Conservation (phyloP, 2,113 vertebrate genomes). For the Sylvietta virens region DNA sequence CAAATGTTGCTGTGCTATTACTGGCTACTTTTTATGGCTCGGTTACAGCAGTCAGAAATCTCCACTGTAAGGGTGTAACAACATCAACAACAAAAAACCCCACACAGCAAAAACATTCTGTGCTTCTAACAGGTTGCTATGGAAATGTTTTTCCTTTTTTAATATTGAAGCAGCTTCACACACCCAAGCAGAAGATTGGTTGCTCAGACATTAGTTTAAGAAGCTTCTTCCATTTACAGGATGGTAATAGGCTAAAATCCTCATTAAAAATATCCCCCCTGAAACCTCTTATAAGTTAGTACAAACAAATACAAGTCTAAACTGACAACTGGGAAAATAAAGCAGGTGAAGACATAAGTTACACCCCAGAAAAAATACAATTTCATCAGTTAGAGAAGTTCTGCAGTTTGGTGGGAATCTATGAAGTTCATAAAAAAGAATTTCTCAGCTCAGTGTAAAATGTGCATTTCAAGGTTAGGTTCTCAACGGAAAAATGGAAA, state of each 20-base stretch:
- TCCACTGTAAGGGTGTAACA: not conserved
- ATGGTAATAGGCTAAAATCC: not conserved
- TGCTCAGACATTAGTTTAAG: not conserved
- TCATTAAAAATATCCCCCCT: not conserved
- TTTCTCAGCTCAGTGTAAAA: not conserved
- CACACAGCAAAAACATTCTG: not conserved
- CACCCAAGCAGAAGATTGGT: not conserved
- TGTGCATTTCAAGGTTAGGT: not conserved
- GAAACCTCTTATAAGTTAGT: not conserved
- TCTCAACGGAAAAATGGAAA: not conserved
- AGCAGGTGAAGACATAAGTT: not conserved
- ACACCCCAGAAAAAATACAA: not conserved
- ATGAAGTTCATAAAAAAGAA: not conserved
- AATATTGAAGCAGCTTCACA: not conserved
- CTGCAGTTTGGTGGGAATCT: not conserved
- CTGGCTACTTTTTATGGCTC: not conserved
- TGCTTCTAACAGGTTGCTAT: slow-evolving; percentile 40
- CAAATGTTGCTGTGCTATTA: not conserved
- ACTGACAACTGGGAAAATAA: not conserved
- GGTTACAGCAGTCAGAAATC: not conserved
- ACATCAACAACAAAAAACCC: not conserved
- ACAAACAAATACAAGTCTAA: not conserved
- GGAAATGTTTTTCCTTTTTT: slow-evolving; percentile 23
- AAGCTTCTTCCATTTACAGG: not conserved
- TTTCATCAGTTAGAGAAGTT: not conserved